These are phyloP conservation scores for Lycaon pictus DNA, from an alignment of 2,113 vertebrate genomes.

Conservation along the genomic window DNA sequence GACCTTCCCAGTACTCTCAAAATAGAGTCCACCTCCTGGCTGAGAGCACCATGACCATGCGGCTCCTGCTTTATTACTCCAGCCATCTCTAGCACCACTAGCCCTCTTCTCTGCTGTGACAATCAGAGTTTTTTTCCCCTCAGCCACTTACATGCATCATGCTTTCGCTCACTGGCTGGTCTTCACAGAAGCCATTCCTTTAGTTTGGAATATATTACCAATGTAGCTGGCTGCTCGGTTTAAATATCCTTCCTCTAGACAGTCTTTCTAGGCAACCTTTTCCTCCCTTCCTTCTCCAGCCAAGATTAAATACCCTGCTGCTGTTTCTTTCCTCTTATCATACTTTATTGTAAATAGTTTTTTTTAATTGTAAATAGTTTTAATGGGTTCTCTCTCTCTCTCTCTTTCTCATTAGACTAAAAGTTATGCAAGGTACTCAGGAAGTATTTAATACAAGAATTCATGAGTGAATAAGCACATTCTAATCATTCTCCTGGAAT, in stretches of 20 bases:
- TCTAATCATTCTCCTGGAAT: not conserved
- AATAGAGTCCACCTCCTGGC: not conserved
- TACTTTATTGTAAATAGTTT: not conserved
- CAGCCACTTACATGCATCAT: not conserved
- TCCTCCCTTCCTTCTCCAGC: not conserved
- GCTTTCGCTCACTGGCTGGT: not conserved
- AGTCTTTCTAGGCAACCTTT: not conserved
- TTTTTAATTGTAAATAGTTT: not conserved
- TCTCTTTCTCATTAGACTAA: not conserved
- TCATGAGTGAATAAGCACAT: not conserved
- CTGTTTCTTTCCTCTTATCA: not conserved
- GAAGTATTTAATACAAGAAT: not conserved
- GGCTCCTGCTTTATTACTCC: not conserved
- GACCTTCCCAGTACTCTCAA: not conserved
- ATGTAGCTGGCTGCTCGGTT: not conserved
- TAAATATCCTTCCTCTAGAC: not conserved
- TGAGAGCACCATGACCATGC: accelerated
- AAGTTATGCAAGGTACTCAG: not conserved
- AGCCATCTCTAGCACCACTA: not conserved
- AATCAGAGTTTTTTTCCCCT: not conserved
- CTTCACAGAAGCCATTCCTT: not conserved
- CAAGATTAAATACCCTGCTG: not conserved
- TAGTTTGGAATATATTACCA: not conserved
- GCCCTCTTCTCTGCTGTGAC: not conserved
- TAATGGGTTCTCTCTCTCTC: not conserved